Conservation (phyloP, 1,140 invertebrate species). For the Zaprionus nigranus region DNA sequence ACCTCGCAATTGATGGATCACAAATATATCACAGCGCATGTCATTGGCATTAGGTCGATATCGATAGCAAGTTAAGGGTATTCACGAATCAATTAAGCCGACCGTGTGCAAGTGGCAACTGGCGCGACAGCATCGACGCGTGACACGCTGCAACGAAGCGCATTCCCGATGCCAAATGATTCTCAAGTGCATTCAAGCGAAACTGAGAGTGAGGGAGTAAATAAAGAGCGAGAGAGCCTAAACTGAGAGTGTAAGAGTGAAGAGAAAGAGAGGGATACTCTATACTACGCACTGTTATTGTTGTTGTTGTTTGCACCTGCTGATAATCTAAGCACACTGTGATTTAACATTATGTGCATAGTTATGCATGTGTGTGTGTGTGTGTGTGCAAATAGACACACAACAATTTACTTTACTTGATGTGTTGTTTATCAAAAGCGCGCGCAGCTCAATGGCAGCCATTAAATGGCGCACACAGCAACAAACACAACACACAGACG, state of each 20-base stretch:
- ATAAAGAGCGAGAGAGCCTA: neutral
- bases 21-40: neutral
- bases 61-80: slow-evolving; percentile 21
- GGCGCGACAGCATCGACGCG: slow-evolving; percentile 32
- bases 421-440: slow-evolving; percentile 54
- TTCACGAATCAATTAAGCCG: slow-evolving; percentile 24
- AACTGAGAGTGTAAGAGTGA: neutral
- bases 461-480: slow-evolving; percentile 33
- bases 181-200: slow-evolving; percentile 29
- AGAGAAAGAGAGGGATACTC: neutral
- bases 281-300: neutral
- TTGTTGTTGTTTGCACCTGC: slow-evolving; percentile 42
- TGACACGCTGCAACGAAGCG: slow-evolving; percentile 17
- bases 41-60: neutral
- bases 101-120: neutral
- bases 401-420: slow-evolving; percentile 30
- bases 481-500: neutral
- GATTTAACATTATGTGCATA: slow-evolving; percentile 34
- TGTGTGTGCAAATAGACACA: neutral
- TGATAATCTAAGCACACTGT: slow-evolving; percentile 49
- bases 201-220: slow-evolving; percentile 3
- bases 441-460: slow-evolving; percentile 35
- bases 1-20: neutral
- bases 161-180: slow-evolving; percentile 17
- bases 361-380: neutral